phyloP scores from a whole-genome alignment of 1,140 invertebrate genomes.

The Paralvinella palmiformis region DNA sequence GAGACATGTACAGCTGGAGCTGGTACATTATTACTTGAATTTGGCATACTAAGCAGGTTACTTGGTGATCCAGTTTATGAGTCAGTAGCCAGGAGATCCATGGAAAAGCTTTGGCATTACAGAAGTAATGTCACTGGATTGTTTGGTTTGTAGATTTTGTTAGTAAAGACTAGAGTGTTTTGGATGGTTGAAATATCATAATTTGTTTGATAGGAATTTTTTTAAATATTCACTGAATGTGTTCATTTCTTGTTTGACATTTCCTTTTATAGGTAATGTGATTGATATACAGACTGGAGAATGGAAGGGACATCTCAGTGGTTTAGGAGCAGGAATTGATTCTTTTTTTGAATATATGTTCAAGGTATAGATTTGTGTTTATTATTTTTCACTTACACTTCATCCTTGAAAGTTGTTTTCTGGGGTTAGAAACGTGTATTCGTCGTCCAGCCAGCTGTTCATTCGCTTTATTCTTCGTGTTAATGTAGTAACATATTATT shows the following conservation, averaged over 20 bases:
- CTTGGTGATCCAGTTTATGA: slow-evolving; percentile 60
- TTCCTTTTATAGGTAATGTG: slow-evolving; percentile 54
- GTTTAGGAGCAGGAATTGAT: slow-evolving; percentile 65
- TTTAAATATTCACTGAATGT: not conserved
- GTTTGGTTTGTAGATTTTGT: slow-evolving; percentile 51
- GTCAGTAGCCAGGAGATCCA: slow-evolving; percentile 57
- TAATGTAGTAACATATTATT: no score
- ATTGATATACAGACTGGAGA: slow-evolving; percentile 62
- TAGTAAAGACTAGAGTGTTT: not conserved
- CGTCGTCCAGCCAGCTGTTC: no score
- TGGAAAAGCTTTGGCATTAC: slow-evolving; percentile 56
- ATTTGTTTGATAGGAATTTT: slow-evolving; percentile 9
- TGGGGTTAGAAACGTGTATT: no score
- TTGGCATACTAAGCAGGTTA: slow-evolving; percentile 61
- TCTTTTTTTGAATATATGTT: slow-evolving; percentile 67
- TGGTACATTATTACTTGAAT: slow-evolving; percentile 61
- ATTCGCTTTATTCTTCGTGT: no score
- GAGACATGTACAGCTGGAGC: slow-evolving; percentile 65
- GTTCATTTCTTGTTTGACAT: not conserved
- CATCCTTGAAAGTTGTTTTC: no score
- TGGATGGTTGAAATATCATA: not conserved
- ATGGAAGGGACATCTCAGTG: slow-evolving; percentile 60
- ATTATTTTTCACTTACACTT: no score
- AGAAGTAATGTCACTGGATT: slow-evolving; percentile 60
- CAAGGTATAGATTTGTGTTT: no score